These are phyloP conservation scores for Bombylius major DNA, from an alignment of 2,888 invertebrate species.

Conservation along the genomic window DNA sequence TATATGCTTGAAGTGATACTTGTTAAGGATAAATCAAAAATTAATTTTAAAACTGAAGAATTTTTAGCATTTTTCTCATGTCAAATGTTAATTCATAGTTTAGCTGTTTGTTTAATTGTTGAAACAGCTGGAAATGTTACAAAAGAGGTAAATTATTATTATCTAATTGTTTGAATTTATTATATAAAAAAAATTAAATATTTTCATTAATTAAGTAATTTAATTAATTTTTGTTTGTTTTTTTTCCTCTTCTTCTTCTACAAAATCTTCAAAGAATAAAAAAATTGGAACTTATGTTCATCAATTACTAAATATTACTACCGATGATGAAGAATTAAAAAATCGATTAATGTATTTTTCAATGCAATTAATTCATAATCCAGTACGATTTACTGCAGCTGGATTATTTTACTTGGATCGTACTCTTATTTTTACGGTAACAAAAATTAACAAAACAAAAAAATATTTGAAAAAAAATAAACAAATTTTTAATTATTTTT, in stretches of 20 bases:
- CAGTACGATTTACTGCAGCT: slow-evolving; percentile 32
- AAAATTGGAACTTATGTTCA: slow-evolving; percentile 27
- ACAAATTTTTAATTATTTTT: background rate
- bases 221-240: too few relatives aligned
- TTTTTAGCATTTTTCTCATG: slow-evolving; percentile 31
- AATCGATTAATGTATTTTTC: slow-evolving; percentile 29
- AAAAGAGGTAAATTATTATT: slow-evolving; percentile 15
- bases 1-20: slow-evolving; percentile 29
- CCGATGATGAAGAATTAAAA: slow-evolving; percentile 25
- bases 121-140: slow-evolving; percentile 28
- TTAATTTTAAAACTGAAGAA: slow-evolving; percentile 27
- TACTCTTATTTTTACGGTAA: slow-evolving; percentile 33
- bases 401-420: slow-evolving; percentile 35
- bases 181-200: too few relatives aligned
- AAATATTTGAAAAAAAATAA: background rate
- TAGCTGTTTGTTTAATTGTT: slow-evolving; percentile 29
- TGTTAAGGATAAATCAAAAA: slow-evolving; percentile 24
- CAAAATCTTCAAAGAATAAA: slow-evolving; percentile 17
- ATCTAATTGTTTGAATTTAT: too few relatives aligned
- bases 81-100: slow-evolving; percentile 30
- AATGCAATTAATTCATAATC: slow-evolving; percentile 30
- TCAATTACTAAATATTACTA: slow-evolving; percentile 29
- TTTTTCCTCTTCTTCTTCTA: background rate
- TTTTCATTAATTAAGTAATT: too few relatives aligned
- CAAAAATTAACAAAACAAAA: slow-evolving; percentile 1